Percentiles rank a stretch among this genome's conserved stretches.
phyloP scores from a whole-genome alignment of 2,113 vertebrate genomes.

The Ailuropoda melanoleuca region DNA sequence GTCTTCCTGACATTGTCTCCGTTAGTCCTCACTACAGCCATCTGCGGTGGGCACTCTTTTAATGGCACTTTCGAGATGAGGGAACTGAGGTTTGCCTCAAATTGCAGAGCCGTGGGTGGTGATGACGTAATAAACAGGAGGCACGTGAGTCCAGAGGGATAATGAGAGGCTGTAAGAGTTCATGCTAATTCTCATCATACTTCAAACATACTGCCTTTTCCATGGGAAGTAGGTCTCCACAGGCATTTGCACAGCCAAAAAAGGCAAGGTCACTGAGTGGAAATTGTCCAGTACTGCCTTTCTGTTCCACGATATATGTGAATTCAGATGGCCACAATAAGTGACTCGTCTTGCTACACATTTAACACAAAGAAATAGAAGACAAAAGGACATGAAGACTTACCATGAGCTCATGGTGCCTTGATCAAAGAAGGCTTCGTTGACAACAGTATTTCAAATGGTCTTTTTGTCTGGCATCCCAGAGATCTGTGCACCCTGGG shows the following conservation, averaged over 20 bases:
- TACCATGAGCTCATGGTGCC: slow-evolving; percentile 16
- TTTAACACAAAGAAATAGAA: slow-evolving; percentile 33
- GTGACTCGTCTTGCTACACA: not conserved
- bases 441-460: slow-evolving; percentile 26
- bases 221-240: not conserved
- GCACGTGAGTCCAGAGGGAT: not conserved
- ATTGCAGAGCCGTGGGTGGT: not conserved
- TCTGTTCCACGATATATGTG: not conserved
- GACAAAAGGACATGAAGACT: slow-evolving; percentile 19
- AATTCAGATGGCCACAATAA: not conserved
- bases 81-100: not conserved
- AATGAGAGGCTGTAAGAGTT: not conserved
- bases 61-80: not conserved
- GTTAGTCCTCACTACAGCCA: not conserved
- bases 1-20: not conserved
- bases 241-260: not conserved
- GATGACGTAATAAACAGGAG: not conserved
- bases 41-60: not conserved
- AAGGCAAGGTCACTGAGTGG: not conserved
- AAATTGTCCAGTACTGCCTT: not conserved
- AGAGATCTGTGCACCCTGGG: not conserved
- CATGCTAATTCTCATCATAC: not conserved
- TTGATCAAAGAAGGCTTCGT: slow-evolving; percentile 43
- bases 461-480: slow-evolving; percentile 34
- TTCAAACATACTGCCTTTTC: not conserved